phyloP scores from a whole-genome alignment of 2,113 vertebrate genomes.

The Lycaon pictus region DNA sequence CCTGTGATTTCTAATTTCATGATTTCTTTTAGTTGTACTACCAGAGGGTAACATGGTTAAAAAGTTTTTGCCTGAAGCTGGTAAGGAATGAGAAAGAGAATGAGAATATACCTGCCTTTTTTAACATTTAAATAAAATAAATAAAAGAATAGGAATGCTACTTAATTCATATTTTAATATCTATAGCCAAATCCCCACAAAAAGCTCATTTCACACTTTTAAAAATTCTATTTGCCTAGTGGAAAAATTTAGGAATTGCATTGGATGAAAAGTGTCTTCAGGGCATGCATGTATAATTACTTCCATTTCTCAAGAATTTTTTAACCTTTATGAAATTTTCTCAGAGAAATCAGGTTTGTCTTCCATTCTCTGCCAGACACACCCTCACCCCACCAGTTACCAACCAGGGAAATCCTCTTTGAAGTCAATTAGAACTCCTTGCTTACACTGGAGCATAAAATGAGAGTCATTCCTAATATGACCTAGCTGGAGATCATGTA shows the following conservation, averaged over 20 bases:
- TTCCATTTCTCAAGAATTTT: neutral
- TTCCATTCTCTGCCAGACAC: neutral
- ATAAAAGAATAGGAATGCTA: neutral
- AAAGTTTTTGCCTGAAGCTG: neutral
- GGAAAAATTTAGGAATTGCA: neutral
- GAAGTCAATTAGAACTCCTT: neutral
- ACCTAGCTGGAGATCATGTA: neutral
- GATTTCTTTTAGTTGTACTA: neutral
- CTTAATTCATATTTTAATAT: conserved; percentile 28
- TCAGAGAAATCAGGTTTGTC: neutral
- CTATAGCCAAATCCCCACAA: neutral
- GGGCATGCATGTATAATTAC: neutral
- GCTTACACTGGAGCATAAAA: neutral
- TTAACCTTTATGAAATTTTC: neutral
- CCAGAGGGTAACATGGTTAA: neutral
- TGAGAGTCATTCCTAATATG: neutral
- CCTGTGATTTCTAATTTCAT: neutral
- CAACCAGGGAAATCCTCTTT: neutral
- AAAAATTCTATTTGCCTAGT: neutral
- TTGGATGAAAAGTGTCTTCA: neutral
- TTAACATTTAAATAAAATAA: conserved; percentile 25
- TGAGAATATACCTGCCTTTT: neutral
- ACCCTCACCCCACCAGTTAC: neutral
- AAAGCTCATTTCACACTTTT: conserved; percentile 4
- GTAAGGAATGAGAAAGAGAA: conserved; percentile 19